Conservation (phyloP, 2,888 invertebrate species). For the Scrobipalpa atriplicella region DNA sequence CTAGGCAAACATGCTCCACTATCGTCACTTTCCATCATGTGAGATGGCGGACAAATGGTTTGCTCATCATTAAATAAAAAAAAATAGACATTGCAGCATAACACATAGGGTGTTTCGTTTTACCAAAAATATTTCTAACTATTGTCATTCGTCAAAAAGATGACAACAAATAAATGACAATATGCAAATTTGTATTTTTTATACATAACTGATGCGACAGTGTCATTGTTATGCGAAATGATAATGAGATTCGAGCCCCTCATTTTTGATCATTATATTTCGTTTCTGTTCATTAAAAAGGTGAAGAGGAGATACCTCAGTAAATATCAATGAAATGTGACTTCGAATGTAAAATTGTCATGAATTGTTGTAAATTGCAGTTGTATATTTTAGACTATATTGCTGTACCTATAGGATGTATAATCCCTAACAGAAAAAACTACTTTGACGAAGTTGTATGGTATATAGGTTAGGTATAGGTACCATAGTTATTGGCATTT, state of each 20-base stretch:
- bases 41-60: no score
- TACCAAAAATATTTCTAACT: conserved; percentile 28
- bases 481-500: no score
- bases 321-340: neutral
- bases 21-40: no score
- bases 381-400: neutral
- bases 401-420: no score
- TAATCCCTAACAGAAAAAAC: no score
- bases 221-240: conserved; percentile 60
- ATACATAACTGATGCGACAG: conserved; percentile 53
- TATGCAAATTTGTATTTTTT: conserved; percentile 59
- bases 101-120: conserved; percentile 2
- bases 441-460: no score
- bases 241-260: conserved; percentile 47
- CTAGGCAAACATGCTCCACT: no score
- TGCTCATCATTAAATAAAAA: no score
- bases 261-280: conserved; percentile 41
- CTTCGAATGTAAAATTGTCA: neutral
- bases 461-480: no score
- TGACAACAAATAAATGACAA: conserved; percentile 46
- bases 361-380: neutral
- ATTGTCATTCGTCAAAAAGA: conserved; percentile 33
- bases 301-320: neutral
- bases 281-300: conserved; percentile 2
- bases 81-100: no score